Conservation (phyloP, 2,888 invertebrate species). For the Diaprepes abbreviatus region DNA sequence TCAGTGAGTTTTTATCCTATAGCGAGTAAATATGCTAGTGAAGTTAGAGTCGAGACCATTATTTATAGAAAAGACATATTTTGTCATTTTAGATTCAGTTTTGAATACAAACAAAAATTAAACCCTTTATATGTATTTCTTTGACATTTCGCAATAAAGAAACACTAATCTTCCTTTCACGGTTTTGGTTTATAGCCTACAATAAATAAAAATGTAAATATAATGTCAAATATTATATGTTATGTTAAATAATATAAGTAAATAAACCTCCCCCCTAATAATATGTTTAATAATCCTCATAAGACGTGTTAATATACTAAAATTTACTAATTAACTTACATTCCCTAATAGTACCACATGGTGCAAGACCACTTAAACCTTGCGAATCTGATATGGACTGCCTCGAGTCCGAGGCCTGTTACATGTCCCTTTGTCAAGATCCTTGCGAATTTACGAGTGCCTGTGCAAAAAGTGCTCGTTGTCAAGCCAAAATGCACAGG, state of each 20-base stretch:
- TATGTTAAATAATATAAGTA: constrained; percentile 24
- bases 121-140: too few relatives aligned
- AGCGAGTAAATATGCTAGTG: too few relatives aligned
- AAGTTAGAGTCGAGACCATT: too few relatives aligned
- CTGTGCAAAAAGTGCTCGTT: constrained; percentile 82
- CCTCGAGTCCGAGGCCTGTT: constrained; percentile 86
- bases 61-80: too few relatives aligned
- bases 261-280: neutral
- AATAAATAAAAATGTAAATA: constrained; percentile 29
- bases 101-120: too few relatives aligned
- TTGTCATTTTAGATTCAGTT: too few relatives aligned
- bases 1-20: too few relatives aligned
- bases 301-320: constrained; percentile 22
- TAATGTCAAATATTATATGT: constrained; percentile 16
- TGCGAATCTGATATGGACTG: constrained; percentile 89
- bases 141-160: neutral
- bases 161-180: constrained; percentile 31
- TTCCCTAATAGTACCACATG: constrained; percentile 76
- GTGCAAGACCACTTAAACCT: constrained; percentile 80
- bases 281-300: constrained; percentile 1
- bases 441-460: constrained; percentile 86
- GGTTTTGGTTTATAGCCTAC: constrained; percentile 34
- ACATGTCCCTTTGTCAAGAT: constrained; percentile 85
- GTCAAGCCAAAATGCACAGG: constrained; percentile 85
- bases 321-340: constrained; percentile 49